Conservation (phyloP, 2,113 vertebrate species). For the Lycaon pictus region DNA sequence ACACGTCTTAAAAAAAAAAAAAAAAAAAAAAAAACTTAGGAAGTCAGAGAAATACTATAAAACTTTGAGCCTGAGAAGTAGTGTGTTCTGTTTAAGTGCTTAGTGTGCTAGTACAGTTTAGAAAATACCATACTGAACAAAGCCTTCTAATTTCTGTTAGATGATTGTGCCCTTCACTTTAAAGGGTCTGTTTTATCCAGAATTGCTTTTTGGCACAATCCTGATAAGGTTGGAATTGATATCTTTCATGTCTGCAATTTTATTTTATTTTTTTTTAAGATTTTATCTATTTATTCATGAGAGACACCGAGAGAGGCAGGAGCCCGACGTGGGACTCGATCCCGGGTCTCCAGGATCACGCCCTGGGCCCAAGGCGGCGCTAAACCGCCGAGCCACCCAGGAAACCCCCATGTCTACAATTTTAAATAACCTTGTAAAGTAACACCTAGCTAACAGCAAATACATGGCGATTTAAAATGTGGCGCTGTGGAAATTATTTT, state of each 20-base stretch:
- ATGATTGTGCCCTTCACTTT: not conserved
- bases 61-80: not conserved
- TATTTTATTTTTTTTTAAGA: not conserved
- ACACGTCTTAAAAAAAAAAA: not conserved
- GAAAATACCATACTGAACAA: not conserved
- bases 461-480: not conserved
- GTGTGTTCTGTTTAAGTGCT: not conserved
- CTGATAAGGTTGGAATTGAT: not conserved
- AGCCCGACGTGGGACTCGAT: too few species aligned
- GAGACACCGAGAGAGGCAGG: too few species aligned
- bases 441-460: not conserved
- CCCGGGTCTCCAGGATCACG: too few species aligned
- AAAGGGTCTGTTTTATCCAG: not conserved
- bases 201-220: not conserved
- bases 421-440: conserved; percentile 14
- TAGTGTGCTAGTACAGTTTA: not conserved
- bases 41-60: not conserved
- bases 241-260: not conserved
- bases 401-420: not conserved
- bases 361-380: too few species aligned
- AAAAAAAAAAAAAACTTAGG: not conserved
- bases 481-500: not conserved
- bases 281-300: too few species aligned
- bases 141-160: not conserved
- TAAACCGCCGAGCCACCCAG: too few species aligned